These are phyloP conservation scores for Channallabes apus DNA, from an alignment of 2,797 vertebrate species.

Conservation along the genomic window DNA sequence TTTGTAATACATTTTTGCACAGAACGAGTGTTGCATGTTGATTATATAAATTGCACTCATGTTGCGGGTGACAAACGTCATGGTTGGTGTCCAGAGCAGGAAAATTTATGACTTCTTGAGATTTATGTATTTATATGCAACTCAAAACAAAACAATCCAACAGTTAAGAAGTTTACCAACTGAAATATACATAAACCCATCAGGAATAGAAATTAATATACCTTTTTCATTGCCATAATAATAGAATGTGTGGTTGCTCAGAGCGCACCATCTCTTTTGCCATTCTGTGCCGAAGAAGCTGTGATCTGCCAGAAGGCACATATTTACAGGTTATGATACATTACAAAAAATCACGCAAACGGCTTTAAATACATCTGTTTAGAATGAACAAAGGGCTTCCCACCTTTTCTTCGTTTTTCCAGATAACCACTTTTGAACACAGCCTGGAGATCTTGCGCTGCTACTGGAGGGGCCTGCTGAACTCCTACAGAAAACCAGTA, in stretches of 20 bases:
- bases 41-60: too few species aligned
- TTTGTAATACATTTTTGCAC: too few species aligned
- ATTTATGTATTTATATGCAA: too few species aligned
- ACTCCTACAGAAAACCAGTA: slow-evolving; percentile 64
- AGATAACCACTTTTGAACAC: slow-evolving; percentile 90
- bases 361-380: not conserved
- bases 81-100: too few species aligned
- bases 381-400: slow-evolving; percentile 34
- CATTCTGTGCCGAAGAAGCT: slow-evolving; percentile 96
- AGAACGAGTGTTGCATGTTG: too few species aligned
- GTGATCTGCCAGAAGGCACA: slow-evolving; percentile 78
- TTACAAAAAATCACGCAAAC: not conserved
- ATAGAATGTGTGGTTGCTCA: slow-evolving; percentile 87
- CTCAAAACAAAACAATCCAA: not conserved
- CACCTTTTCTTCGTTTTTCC: slow-evolving; percentile 97
- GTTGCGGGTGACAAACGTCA: too few species aligned
- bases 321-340: not conserved
- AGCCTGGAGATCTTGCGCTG: slow-evolving; percentile 86
- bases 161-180: not conserved
- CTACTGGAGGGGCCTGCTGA: slow-evolving; percentile 82
- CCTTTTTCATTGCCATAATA: slow-evolving; percentile 97
- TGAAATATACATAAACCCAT: not conserved
- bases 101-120: too few species aligned
- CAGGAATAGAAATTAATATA: slow-evolving; percentile 58
- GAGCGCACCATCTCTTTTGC: slow-evolving; percentile 96